These are phyloP conservation scores for Anagrus nilaparvatae DNA, from an alignment of 1,140 invertebrate species.

Conservation along the genomic window DNA sequence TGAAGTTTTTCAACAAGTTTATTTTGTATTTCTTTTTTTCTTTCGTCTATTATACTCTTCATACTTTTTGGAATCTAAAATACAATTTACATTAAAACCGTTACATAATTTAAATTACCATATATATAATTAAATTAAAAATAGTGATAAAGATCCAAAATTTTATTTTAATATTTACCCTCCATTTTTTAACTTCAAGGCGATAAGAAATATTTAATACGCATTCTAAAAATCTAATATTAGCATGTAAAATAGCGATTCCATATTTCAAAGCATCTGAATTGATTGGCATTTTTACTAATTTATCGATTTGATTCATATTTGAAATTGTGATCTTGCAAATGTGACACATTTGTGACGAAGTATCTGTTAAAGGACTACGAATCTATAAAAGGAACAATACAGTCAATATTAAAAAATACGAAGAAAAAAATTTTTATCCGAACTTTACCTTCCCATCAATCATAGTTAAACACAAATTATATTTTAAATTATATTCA, in stretches of 20 bases:
- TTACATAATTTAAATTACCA: too few relatives aligned
- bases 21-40: too few relatives aligned
- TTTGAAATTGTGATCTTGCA: background rate
- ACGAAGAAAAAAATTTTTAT: background rate
- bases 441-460: background rate
- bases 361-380: background rate
- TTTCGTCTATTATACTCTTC: too few relatives aligned
- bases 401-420: background rate
- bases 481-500: background rate
- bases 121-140: too few relatives aligned
- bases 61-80: too few relatives aligned
- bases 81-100: too few relatives aligned
- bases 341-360: background rate
- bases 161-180: background rate
- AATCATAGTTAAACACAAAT: background rate
- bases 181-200: background rate
- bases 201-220: background rate
- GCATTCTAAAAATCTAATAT: background rate
- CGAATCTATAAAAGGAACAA: too few relatives aligned
- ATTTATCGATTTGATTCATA: background rate
- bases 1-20: too few relatives aligned
- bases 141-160: too few relatives aligned
- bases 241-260: background rate
- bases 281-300: background rate
- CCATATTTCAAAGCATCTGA: background rate